phyloP scores from a whole-genome alignment of 1,140 invertebrate species.

The Pseudobourletiella spinata region DNA sequence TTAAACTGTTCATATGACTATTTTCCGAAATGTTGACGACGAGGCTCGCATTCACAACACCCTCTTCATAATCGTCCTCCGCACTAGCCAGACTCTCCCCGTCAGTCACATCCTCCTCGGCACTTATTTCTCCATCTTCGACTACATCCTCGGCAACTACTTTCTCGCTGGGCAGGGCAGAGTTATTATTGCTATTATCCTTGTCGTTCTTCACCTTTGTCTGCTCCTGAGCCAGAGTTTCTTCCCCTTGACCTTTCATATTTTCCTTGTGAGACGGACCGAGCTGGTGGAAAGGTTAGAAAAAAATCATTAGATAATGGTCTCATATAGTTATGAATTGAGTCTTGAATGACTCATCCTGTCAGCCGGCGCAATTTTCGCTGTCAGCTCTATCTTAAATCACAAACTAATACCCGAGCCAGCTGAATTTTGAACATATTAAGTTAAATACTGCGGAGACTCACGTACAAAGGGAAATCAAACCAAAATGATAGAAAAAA shows the following conservation, averaged over 20 bases:
- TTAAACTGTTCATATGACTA: neutral
- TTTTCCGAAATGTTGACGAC: conserved; percentile 18
- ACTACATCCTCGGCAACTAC: neutral
- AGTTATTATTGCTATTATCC: neutral
- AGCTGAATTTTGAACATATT: too few relatives aligned
- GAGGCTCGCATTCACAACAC: conserved; percentile 15
- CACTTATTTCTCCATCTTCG: neutral
- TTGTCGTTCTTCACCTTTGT: neutral
- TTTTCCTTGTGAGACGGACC: neutral
- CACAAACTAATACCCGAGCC: too few relatives aligned
- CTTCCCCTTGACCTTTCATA: neutral
- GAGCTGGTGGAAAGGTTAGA: neutral
- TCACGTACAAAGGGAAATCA: too few relatives aligned
- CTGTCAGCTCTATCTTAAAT: too few relatives aligned
- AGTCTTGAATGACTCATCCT: too few relatives aligned
- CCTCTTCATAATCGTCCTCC: neutral
- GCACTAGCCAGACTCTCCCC: neutral
- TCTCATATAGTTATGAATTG: too few relatives aligned
- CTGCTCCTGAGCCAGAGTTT: neutral
- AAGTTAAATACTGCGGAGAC: too few relatives aligned
- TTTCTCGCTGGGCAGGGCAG: neutral
- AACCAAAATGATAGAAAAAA: too few relatives aligned
- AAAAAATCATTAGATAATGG: neutral
- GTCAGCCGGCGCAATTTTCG: too few relatives aligned
- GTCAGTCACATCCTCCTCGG: neutral